Evolutionary conservation across 2,113 vertebrate species (phyloP), one percentile per base, ranked within the genome.

Genomic region (Daubentonia madagascariensis): DNA sequence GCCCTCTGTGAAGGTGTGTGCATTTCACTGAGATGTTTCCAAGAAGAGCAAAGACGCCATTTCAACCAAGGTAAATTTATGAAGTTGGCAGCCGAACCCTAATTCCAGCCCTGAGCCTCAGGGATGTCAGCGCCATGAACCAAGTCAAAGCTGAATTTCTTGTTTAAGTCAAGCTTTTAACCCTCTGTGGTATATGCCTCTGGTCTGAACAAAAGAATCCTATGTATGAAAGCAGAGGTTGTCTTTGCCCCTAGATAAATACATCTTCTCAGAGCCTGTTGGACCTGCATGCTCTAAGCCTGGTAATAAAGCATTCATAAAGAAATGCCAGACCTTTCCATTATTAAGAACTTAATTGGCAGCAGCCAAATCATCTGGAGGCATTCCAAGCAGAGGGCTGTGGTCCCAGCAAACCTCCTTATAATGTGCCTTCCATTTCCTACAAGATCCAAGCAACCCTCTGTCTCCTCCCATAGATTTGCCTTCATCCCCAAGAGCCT

Each of bases 61-160:
- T 98, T 96, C 81, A 96, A 83, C 78, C 67, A 68, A 92, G 61
- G 85, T 30, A 57, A 79, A 89, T 89, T 45, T 35, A 96, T 70
- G 22, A 96, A 68, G 28, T 84, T 95, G 88, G 80, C 85, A 95
- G 93, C 45, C 35, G 70, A 96, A 89, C 23, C 61, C 86, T 90
- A 80, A 43, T 83, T 85, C 91, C 30, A 94, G 59, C 67, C 50
- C 67, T 22, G 54, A 84, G 93, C 73, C 93, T 93, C 72, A 4
- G 43, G 48, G 72, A 85, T 32, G 54, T 91, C 63, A 89, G 61
- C 1, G 0, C 83, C 54, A 40, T 25, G 50, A 97, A 91, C 28
- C 35, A 63, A 57, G 61, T 37, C 52, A 67, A 68, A 86, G 43
- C 17, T 75, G 67, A 85, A 85, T 78, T 96, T 89, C 45, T 85